These are phyloP conservation scores for Chalcosyrphus nemorum DNA, from an alignment of 2,888 invertebrate genomes.

Conservation along the genomic window DNA sequence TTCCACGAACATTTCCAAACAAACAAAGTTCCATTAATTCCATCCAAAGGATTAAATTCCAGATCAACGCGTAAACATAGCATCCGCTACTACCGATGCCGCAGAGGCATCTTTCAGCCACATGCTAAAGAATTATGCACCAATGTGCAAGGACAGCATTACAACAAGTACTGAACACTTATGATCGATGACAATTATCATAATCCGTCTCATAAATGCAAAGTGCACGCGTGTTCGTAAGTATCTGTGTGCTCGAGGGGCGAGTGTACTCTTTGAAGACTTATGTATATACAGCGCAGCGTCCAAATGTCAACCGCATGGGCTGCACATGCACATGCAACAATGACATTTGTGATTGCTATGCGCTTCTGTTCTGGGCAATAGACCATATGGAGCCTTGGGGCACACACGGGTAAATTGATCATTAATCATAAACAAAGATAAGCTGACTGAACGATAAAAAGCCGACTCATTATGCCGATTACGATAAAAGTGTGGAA, in stretches of 20 bases:
- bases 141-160: conserved; percentile 44
- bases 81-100: conserved; percentile 49
- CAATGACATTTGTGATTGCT: conserved; percentile 13
- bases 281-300: not conserved
- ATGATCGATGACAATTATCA: conserved; percentile 71
- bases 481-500: conserved; percentile 32
- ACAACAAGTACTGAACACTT: conserved; percentile 8
- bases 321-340: conserved; percentile 38
- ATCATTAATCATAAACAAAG: conserved; percentile 52
- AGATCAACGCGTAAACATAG: conserved; percentile 70
- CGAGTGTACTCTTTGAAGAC: conserved; percentile 56
- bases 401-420: conserved; percentile 46
- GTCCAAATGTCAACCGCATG: conserved; percentile 52
- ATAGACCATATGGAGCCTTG: too few relatives aligned
- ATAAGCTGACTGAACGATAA: conserved; percentile 42
- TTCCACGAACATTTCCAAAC: conserved; percentile 67
- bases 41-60: conserved; percentile 70
- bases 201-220: conserved; percentile 34
- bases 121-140: conserved; percentile 28
- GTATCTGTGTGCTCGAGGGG: not conserved
- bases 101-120: conserved; percentile 50
- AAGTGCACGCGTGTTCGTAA: not conserved
- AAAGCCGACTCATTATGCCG: conserved; percentile 15
- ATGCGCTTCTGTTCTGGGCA: conserved; percentile 31
- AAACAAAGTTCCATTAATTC: conserved; percentile 70